Evolutionary conservation across 30 jellyfish, hydroid and myxozoan genomes (phyloP).

Genomic region (Aurelia aurita complex sp. Pacific): DNA sequence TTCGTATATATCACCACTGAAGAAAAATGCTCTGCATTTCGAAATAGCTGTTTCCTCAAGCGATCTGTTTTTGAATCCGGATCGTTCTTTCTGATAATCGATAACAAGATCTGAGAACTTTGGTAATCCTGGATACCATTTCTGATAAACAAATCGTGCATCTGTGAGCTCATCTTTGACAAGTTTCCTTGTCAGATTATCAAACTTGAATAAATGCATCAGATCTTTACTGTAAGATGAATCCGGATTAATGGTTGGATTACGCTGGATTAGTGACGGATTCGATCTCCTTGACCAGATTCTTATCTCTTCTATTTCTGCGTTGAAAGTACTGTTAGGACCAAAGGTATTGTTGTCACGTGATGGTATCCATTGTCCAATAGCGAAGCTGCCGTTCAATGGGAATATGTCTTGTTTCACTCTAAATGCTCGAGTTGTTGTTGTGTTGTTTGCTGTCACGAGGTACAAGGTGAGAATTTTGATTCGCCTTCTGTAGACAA

Average conservation of each 20-base stretch:
- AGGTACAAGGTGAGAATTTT: slow-evolving; percentile 20
- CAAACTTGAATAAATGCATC: slow-evolving; percentile 58
- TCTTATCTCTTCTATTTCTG: slow-evolving; percentile 58
- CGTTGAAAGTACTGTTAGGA: slow-evolving; percentile 56
- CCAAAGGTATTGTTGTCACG: not conserved
- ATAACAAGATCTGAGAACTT: slow-evolving; percentile 38
- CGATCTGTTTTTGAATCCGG: slow-evolving; percentile 12
- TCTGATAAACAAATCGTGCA: not conserved
- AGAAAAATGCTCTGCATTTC: slow-evolving; percentile 13
- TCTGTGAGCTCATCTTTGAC: slow-evolving; percentile 50
- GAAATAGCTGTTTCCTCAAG: slow-evolving; percentile 31
- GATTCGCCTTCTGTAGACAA: slow-evolving; percentile 45
- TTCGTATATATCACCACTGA: slow-evolving; percentile 10
- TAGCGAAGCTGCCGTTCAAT: slow-evolving; percentile 22
- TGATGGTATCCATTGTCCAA: slow-evolving; percentile 72
- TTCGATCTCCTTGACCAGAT: slow-evolving; percentile 68
- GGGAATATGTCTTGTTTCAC: slow-evolving; percentile 28
- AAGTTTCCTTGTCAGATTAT: slow-evolving; percentile 29
- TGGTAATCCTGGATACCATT: slow-evolving; percentile 66
- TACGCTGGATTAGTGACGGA: slow-evolving; percentile 52
- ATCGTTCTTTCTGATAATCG: slow-evolving; percentile 4
- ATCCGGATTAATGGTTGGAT: slow-evolving; percentile 31
- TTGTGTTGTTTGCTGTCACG: slow-evolving; percentile 12
- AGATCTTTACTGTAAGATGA: slow-evolving; percentile 45
- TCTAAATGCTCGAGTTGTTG: slow-evolving; percentile 33